Evolutionary conservation across 2,888 invertebrate genomes (phyloP).

Genomic region (Petrolisthes manimaculis): DNA sequence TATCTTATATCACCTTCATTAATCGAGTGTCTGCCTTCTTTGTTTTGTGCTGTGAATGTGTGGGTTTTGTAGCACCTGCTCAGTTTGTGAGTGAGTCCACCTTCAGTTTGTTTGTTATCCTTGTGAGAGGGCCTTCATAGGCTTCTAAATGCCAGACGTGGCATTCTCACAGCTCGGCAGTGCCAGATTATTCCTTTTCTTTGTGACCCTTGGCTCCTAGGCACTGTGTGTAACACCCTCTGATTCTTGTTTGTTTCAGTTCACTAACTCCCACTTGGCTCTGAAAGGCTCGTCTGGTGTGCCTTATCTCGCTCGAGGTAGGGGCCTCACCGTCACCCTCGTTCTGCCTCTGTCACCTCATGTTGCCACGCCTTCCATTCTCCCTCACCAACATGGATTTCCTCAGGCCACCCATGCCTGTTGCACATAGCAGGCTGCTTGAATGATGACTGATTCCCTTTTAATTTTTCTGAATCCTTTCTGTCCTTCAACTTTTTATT

Average conservation of each 20-base stretch:
- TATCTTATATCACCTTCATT: too few species aligned
- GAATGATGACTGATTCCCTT: not conserved
- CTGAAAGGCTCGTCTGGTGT: slow-evolving; percentile 65
- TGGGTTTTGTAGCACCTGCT: not conserved
- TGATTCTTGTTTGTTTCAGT: slow-evolving; percentile 66
- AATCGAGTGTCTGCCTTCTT: too few species aligned
- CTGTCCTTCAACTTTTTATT: too few species aligned
- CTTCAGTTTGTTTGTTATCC: too few species aligned
- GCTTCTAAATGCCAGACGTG: not conserved
- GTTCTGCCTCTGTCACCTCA: slow-evolving; percentile 23
- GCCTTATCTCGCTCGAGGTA: slow-evolving; percentile 64
- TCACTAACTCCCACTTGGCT: slow-evolving; percentile 67
- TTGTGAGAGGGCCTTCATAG: too few species aligned
- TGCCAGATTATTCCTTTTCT: slow-evolving; percentile 22
- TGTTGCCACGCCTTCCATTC: not conserved
- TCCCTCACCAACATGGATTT: slow-evolving; percentile 23
- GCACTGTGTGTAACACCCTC: slow-evolving; percentile 62
- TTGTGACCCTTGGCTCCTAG: slow-evolving; percentile 33
- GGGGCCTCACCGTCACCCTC: slow-evolving; percentile 60
- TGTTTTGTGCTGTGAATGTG: not conserved
- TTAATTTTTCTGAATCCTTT: too few species aligned
- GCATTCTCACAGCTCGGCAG: slow-evolving; percentile 7
- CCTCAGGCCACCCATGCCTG: not conserved
- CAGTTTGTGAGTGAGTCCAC: too few species aligned
- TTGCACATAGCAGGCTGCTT: not conserved